These are phyloP conservation scores for Channallabes apus DNA, from an alignment of 2,797 vertebrate species.

Conservation along the genomic window DNA sequence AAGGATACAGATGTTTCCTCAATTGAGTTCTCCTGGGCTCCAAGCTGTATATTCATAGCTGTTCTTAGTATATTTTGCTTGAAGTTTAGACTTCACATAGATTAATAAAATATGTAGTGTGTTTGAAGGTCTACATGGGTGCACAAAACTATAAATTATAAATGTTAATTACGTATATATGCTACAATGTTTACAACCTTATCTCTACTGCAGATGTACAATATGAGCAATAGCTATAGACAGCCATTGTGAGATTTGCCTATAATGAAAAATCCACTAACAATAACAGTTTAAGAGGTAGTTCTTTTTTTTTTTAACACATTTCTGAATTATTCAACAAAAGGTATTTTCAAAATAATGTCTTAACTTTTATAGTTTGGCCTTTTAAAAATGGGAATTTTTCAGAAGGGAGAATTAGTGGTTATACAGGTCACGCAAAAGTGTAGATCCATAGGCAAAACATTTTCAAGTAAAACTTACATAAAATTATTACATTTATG, in stretches of 20 bases:
- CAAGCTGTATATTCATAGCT: not conserved
- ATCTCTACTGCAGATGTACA: not conserved
- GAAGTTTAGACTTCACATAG: not conserved
- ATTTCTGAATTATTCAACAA: not conserved
- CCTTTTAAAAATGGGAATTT: not conserved
- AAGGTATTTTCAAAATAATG: not conserved
- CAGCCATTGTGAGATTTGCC: not conserved
- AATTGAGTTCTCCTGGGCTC: not conserved
- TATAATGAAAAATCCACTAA: not conserved
- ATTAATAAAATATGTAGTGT: not conserved
- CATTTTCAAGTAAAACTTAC: too few relatives aligned
- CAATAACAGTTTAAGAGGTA: not conserved
- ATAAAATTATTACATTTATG: too few relatives aligned
- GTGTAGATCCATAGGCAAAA: too few relatives aligned
- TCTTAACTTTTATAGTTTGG: not conserved
- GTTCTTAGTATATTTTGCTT: not conserved
- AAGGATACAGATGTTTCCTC: slow-evolving; percentile 12
- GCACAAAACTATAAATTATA: not conserved
- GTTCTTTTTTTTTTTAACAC: not conserved
- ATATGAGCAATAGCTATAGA: not conserved
- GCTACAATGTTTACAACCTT: not conserved
- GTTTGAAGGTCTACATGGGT: not conserved
- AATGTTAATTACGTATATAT: not conserved
- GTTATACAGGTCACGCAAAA: too few relatives aligned
- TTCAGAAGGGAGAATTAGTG: not conserved